Base-by-base conservation (phyloP, 1,140 invertebrate genomes). In the Apocrypta bakeri region DNA sequence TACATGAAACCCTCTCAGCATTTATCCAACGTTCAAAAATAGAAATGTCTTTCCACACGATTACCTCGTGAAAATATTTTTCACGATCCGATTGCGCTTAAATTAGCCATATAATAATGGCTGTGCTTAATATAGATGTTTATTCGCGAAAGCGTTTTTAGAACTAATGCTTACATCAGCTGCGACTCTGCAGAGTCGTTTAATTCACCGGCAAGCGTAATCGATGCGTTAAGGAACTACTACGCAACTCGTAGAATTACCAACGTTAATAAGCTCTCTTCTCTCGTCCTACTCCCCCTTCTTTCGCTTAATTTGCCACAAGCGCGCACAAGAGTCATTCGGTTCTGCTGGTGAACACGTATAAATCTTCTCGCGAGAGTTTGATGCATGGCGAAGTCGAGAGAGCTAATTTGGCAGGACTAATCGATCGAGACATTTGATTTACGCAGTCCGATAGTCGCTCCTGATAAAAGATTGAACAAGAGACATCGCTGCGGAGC, bases 261-360 rank as follows among this genome's bases (percentile, higher is more conserved):
- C 4, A 79, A 25, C 42, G 74, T 81, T 82, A 84, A 66, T 27
- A 63, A 71, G 64, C 77, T 64, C 77, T 68, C 37, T 27, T 64
- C 14, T 40, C 64, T 61, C 66, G 14, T 81, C 33, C 40, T n/a
- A 33, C 42, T 14, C 71, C 80, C 8, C 24, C 31, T 71, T 66
- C 25, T 83, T 31, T 33, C 64, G n/a, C 9, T 69, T 42, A 69
- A 69, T 76, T 75, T 75, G 14, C 33, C n/a, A 29, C 29, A 25
- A 27, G 29, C 56, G 14, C 48, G 33, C 56, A 6, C 48, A 24
- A 14, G 63, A 42, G 63, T 27, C 37, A 42, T 66, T 78, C 66
- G 33, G 12, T 29, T 25, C 63, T 2, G 21, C 61, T n/a, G 21
- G 1, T 1, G 21, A 63, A 63, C 61, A 25, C 61, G 40, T 14